phyloP scores from a whole-genome alignment of 2,797 vertebrate genomes.

The Eremophila alpestris region DNA sequence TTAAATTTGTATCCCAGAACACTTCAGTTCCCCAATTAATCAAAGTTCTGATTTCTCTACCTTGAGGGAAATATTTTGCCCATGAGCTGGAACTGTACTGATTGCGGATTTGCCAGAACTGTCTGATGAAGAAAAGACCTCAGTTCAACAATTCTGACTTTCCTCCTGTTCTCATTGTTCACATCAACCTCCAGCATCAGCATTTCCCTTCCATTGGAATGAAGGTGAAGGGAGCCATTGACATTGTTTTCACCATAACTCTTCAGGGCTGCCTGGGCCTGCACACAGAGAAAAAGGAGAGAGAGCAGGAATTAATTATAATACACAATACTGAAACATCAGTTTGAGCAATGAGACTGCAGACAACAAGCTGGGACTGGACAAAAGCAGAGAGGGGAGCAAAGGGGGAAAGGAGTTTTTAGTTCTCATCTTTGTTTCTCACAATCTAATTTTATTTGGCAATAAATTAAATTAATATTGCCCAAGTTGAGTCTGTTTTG shows the following conservation, averaged over 20 bases:
- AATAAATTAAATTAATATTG: neutral
- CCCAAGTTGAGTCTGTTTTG: neutral
- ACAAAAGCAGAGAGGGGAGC: neutral
- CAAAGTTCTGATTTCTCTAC: slow-evolving; percentile 44
- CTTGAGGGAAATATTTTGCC: slow-evolving; percentile 79
- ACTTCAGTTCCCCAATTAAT: neutral
- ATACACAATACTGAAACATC: neutral
- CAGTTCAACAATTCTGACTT: slow-evolving; percentile 38
- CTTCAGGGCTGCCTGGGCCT: slow-evolving; percentile 75
- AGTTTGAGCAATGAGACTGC: neutral
- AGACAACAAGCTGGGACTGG: neutral
- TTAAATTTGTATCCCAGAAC: neutral
- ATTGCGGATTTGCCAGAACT: slow-evolving; percentile 60
- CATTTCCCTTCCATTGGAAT: slow-evolving; percentile 67
- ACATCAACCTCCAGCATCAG: slow-evolving; percentile 72
- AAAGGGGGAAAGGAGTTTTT: neutral
- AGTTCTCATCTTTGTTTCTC: neutral
- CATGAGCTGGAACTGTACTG: slow-evolving; percentile 72
- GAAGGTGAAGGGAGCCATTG: slow-evolving; percentile 76
- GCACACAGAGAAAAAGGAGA: neutral
- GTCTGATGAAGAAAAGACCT: slow-evolving; percentile 76
- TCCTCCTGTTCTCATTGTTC: slow-evolving; percentile 59
- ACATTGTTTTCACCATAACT: slow-evolving; percentile 42
- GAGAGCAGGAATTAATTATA: neutral
- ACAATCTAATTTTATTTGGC: neutral